A percentile compares a stretch with the other conserved stretches of the same genome.
These are phyloP conservation scores for Peucedramus taeniatus DNA, from an alignment of 2,113 vertebrate genomes.

Conservation along the genomic window DNA sequence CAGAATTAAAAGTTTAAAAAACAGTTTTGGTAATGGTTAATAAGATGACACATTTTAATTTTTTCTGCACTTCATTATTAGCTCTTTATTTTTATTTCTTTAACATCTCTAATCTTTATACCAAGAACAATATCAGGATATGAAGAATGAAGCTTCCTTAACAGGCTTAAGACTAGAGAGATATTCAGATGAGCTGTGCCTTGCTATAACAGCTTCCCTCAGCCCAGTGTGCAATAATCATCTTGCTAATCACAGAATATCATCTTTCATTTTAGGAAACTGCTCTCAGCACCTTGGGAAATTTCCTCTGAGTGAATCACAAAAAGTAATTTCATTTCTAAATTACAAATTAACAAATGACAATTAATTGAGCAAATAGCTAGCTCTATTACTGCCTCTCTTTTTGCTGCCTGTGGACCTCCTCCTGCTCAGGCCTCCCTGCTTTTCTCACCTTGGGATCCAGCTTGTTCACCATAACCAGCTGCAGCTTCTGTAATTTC, in stretches of 20 bases:
- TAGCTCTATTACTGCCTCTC: neutral
- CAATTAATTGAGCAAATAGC: slow-evolving; percentile 30
- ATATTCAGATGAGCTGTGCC: neutral
- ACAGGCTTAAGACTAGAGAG: neutral
- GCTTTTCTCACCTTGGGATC: neutral
- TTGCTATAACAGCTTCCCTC: neutral
- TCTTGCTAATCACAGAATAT: neutral
- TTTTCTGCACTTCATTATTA: neutral
- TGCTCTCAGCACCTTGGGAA: neutral
- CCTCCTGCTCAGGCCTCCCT: neutral
- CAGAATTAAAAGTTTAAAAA: neutral
- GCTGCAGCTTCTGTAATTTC: neutral
- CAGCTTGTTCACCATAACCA: neutral
- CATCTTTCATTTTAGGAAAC: slow-evolving; percentile 23
- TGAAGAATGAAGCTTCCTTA: neutral
- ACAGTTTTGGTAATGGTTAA: neutral
- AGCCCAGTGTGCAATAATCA: neutral
- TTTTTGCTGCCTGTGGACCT: neutral
- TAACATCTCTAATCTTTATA: neutral
- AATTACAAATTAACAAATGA: slow-evolving; percentile 12
- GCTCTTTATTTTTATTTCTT: neutral
- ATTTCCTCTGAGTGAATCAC: neutral
- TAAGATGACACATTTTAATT: neutral
- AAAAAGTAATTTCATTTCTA: neutral
- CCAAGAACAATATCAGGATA: neutral